Evolutionary conservation across 2,113 vertebrate species (phyloP).

Genomic region (Aptenodytes forsteri): DNA sequence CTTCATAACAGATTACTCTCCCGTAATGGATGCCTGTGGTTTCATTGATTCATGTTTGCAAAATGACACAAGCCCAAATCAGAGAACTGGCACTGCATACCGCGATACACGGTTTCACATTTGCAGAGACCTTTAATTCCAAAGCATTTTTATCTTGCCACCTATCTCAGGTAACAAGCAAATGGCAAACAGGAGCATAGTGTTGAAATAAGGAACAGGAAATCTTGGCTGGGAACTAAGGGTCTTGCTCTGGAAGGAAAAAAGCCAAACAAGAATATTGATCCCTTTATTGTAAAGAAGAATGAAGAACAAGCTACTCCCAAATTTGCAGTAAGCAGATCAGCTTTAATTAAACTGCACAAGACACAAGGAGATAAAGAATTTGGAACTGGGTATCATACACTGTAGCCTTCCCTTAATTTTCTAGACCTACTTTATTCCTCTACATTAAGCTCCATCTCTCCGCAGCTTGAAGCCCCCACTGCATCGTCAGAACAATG

Average conservation of each 20-base stretch:
- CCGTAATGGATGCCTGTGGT: neutral
- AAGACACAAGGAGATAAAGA: neutral
- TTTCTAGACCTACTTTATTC: neutral
- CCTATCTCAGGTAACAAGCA: neutral
- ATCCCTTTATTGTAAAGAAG: neutral
- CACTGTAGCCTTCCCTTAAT: neutral
- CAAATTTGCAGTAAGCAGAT: neutral
- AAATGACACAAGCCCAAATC: neutral
- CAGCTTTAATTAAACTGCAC: neutral
- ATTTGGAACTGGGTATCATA: fast-evolving
- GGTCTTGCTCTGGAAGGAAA: neutral
- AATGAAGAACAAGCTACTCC: neutral
- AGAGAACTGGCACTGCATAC: neutral
- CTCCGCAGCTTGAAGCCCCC: neutral
- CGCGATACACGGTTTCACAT: fast-evolving
- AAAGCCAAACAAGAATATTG: neutral
- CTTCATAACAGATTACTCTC: neutral
- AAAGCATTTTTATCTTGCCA: neutral
- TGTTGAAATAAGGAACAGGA: neutral
- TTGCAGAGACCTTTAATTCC: neutral
- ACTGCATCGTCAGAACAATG: neutral
- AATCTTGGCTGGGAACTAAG: neutral
- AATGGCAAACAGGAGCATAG: neutral
- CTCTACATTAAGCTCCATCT: neutral
- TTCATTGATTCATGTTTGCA: neutral